Evolutionary conservation across 2,888 invertebrate genomes (phyloP).

Genomic region (Augochlorella aurata): DNA sequence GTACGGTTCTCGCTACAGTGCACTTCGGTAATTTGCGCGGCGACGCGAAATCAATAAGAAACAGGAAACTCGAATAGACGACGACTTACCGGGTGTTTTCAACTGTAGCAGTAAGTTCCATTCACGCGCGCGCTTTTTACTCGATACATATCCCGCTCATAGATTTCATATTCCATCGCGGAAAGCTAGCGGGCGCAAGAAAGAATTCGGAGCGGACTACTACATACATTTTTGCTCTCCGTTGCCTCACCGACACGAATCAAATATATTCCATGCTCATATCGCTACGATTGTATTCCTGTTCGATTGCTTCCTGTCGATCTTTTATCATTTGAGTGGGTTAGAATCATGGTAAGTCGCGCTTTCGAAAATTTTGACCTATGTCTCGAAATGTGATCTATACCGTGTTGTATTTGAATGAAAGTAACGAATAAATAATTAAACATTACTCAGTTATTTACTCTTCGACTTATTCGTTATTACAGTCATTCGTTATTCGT

Average conservation of each 20-base stretch:
- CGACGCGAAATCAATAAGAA: constrained; percentile 53
- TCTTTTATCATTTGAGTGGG: not conserved
- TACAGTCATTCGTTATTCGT: no score
- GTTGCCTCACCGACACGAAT: not conserved
- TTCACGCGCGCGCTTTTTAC: constrained; percentile 22
- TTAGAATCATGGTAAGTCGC: no score
- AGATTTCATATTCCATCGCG: constrained; percentile 36
- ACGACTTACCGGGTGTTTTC: constrained; percentile 48
- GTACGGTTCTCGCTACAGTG: constrained; percentile 33
- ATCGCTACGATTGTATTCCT: not conserved
- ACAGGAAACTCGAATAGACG: constrained; percentile 39
- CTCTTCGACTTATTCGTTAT: no score
- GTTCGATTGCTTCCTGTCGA: not conserved
- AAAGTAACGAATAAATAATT: no score
- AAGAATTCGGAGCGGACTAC: constrained; percentile 21
- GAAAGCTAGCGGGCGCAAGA: constrained; percentile 8
- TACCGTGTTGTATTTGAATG: no score
- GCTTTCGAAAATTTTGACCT: no score
- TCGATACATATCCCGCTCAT: constrained; percentile 11
- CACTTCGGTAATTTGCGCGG: constrained; percentile 49
- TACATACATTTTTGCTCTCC: not conserved
- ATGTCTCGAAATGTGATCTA: no score
- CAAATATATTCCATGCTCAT: not conserved
- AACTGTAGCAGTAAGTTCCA: constrained; percentile 28
- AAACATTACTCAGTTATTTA: no score